Evolutionary conservation across 2,888 invertebrate species (phyloP), one percentile per base, ranked within the genome.

Genomic region (Dysmachus trigonus): DNA sequence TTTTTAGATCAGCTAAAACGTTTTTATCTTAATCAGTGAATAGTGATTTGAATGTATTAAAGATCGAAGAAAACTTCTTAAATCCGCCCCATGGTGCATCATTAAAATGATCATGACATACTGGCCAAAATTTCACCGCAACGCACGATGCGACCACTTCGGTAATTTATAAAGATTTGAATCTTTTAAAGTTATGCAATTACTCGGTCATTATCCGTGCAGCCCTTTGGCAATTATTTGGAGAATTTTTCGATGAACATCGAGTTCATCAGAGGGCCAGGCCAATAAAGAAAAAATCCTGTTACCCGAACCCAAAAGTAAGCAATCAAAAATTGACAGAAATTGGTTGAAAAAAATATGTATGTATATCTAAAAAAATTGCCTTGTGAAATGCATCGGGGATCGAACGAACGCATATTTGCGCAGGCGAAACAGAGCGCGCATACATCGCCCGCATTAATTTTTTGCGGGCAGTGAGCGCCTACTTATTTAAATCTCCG

Each of bases 401-500:
- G 8, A 7, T 38, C 7, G 38, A 10, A 38, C 47, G 47, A 6
- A 62, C 27, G 27, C 62, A 62, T 4, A 62, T 27, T 18, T 10
- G 15, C 41, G 41, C 41, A 41, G 15, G 15, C n/a, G n/a, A n/a
- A n/a, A n/a, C 41, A 13, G 41, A 13, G 41, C 27, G 22, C 62
- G 27, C 62, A 62, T 22, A 10, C 10, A 27, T 10, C 10, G 8
- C 62, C 2, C 22, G 62, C 38, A 38, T 35, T 73, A 73, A 38
- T 76, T 76, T n/a, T 76, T 35, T 8, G 35, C 22, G 18, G 22
- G 7, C 38, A 33, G n/a, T 8, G 35, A 76, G 76, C 76, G 76
- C 76, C 76, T 76, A 76, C 76, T 76, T 76, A 76, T 76, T 76
- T 76, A 38, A 76, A 76, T 76, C 76, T 22, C 38, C 35, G n/a